Evolutionary conservation across 2,888 invertebrate species (phyloP), one percentile per base, ranked within the genome.

Genomic region (Colostygia pectinataria): DNA sequence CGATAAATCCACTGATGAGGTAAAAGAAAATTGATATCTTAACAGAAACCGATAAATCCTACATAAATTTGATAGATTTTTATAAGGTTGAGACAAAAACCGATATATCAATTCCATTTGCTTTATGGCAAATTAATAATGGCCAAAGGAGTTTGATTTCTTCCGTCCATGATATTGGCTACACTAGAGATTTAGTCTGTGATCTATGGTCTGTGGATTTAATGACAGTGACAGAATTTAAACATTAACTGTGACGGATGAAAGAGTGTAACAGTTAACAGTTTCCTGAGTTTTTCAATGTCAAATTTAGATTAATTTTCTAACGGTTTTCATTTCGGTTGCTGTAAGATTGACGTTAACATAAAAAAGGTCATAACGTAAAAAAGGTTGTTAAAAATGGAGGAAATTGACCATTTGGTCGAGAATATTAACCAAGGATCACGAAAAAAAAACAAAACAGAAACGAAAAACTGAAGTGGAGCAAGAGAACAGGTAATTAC

Each of bases 401-500:
- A 31, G 31, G 31, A 31, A 31, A 31, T 31, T 31, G 31, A 31
- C 31, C 31, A 31, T 14, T 14, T 31, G 15, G 31, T 31, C 31
- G 31, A 31, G 31, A 31, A 36, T 13, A 36, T 36, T 23, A 36
- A 36, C 25, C 10, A 20, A 23, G 36, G 36, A 24, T 14, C 37
- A 14, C 37, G 37, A 23, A 37, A 37, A 37, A n/a, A 37, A 25
- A 37, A 37, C 25, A 14, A 37, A 37, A 37, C 13, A 25, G 9
- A 37, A 37, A 37, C 37, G 37, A 14, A 12, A 27, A 27, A 13
- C 37, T 37, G 27, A 24, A 24, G 9, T 36, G 20, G 23, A 23
- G 25, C 36, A 25, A 10, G 36, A 36, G 36, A 36, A 36, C 25
- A 36, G 36, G 36, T 36, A 36, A 36, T 23, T 36, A 36, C 23